Conservation (phyloP, 2,888 invertebrate genomes). For the Drosophila tanythrix region DNA sequence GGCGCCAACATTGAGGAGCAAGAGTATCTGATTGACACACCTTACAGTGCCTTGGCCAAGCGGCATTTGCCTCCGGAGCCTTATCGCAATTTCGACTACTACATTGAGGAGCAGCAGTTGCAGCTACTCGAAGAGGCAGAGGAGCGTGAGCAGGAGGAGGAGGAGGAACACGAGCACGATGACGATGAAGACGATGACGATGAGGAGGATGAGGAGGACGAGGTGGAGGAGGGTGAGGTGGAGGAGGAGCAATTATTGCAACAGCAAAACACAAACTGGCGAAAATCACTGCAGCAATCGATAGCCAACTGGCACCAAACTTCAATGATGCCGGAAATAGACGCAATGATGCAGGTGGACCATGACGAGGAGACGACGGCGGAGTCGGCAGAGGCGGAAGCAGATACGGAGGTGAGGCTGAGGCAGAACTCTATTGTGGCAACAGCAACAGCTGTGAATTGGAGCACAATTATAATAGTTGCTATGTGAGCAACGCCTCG, state of each 20-base stretch:
- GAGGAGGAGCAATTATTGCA: constrained; percentile 10
- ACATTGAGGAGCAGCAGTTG: constrained; percentile 64
- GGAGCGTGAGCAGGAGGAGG: constrained; percentile 11
- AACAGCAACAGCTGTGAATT: constrained; percentile 35
- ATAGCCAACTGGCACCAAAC: constrained; percentile 37
- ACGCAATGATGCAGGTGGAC: not conserved
- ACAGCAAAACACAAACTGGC: constrained; percentile 52
- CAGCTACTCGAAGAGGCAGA: constrained; percentile 25
- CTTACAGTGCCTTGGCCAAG: constrained; percentile 80
- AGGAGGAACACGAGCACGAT: constrained; percentile 24
- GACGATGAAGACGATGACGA: not conserved
- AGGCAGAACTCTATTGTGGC: constrained; percentile 5
- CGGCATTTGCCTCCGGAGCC: constrained; percentile 80
- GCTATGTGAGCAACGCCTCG: constrained; percentile 38
- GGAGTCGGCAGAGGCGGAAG: not conserved
- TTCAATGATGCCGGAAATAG: constrained; percentile 20
- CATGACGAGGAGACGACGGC: not conserved
- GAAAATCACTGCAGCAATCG: constrained; percentile 48
- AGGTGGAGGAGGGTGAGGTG: not conserved
- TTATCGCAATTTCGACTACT: constrained; percentile 79
- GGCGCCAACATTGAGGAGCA: constrained; percentile 53
- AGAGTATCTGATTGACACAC: constrained; percentile 61
- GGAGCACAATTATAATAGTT: constrained; percentile 50
- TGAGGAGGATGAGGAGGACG: not conserved
- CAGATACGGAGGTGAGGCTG: not conserved